A percentile compares a stretch with the other conserved stretches of the same genome.
Evolutionary conservation across 1,140 invertebrate species (phyloP).

Genomic region (Proales similis): DNA sequence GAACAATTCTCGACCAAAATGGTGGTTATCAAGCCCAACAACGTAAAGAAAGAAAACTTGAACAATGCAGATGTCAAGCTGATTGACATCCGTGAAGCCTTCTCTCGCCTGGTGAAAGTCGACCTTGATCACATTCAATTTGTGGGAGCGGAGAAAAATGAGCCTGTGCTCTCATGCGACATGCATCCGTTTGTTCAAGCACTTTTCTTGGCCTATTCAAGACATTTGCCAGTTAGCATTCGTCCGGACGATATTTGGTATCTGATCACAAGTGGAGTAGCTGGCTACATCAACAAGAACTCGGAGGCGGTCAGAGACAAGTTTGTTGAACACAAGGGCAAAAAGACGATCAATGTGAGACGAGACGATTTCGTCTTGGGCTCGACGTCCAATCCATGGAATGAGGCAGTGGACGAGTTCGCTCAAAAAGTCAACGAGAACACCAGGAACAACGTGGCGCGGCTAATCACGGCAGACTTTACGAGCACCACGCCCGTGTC

Average conservation of each 20-base stretch:
- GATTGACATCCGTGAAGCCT: neutral
- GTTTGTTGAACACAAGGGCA: conserved; percentile 31
- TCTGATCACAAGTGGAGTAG: conserved; percentile 27
- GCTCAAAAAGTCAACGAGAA: conserved; percentile 8
- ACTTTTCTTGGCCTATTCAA: conserved; percentile 7
- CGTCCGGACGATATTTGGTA: conserved; percentile 31
- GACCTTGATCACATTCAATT: conserved; percentile 18
- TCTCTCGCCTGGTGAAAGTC: conserved; percentile 1
- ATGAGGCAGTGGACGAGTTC: conserved; percentile 34
- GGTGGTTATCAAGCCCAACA: conserved; percentile 24
- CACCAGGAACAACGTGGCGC: conserved; percentile 26
- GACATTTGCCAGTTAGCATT: conserved; percentile 24
- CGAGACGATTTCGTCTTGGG: conserved; percentile 35
- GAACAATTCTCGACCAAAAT: too few relatives aligned
- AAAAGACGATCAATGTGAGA: conserved; percentile 25
- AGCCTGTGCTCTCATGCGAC: neutral
- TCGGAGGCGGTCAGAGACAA: conserved; percentile 20
- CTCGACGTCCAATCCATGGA: conserved; percentile 8
- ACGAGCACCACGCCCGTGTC: conserved; percentile 3
- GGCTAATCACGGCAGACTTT: neutral
- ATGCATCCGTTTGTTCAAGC: conserved; percentile 32
- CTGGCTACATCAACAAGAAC: conserved; percentile 16
- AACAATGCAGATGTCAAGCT: neutral
- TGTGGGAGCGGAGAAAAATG: conserved; percentile 14
- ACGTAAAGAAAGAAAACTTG: conserved; percentile 2